Evolutionary conservation across 1,140 invertebrate species (phyloP).

Genomic region (Hermatobates lingyangjiaoensis): DNA sequence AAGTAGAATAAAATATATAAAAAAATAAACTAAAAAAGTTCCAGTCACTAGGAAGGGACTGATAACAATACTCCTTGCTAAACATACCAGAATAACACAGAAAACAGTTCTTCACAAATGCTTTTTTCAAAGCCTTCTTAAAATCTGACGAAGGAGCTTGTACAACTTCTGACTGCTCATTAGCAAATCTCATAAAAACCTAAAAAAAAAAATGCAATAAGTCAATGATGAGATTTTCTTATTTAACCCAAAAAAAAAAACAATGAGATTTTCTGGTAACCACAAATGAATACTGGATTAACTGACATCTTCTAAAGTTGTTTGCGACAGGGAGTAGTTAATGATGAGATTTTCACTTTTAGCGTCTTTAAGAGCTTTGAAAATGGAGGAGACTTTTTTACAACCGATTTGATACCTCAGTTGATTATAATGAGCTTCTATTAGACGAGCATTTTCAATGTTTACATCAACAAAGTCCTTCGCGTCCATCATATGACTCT

Average conservation of each 20-base stretch:
- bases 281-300: neutral
- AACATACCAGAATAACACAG: no score
- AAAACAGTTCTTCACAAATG: neutral
- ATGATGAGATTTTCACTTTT: conserved; percentile 24
- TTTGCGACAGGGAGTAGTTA: conserved; percentile 40
- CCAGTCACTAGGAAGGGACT: no score
- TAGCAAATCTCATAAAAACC: conserved; percentile 16
- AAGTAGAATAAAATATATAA: no score
- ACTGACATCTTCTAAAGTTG: conserved; percentile 37
- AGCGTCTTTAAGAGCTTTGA: conserved; percentile 29
- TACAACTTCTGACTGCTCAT: conserved; percentile 10
- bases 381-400: conserved; percentile 17
- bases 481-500: conserved; percentile 16
- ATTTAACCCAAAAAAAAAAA: neutral
- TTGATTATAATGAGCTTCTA: conserved; percentile 20
- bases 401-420: conserved; percentile 18
- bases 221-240: neutral
- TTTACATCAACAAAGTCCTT: conserved; percentile 13
- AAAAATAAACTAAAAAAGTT: no score
- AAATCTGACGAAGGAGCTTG: no score
- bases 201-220: conserved; percentile 5
- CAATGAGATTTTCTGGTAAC: neutral
- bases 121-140: neutral
- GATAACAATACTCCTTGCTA: no score
- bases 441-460: conserved; percentile 16